These are phyloP conservation scores for Aurelia sp. DNA, from an alignment of 30 jellyfish, hydroid and myxozoan genomes.

Conservation along the genomic window DNA sequence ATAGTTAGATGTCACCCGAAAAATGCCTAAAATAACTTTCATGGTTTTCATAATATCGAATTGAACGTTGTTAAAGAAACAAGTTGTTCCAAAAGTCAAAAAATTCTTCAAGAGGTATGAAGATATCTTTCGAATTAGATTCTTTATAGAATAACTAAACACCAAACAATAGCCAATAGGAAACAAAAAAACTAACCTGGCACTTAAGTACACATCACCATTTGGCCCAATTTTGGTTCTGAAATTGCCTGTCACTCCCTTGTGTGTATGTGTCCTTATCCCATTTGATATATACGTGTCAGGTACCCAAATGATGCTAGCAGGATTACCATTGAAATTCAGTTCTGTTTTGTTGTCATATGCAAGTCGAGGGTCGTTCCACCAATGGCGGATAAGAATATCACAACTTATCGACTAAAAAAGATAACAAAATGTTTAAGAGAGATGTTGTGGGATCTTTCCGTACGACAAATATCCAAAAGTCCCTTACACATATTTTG, in stretches of 20 bases:
- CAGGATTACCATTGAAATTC: conserved; percentile 55
- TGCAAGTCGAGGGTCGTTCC: conserved; percentile 59
- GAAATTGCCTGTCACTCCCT: background rate
- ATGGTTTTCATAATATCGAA: too few relatives aligned
- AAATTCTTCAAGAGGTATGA: too few relatives aligned
- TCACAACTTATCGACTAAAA: conserved; percentile 37
- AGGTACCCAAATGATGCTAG: conserved; percentile 53
- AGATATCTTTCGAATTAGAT: too few relatives aligned
- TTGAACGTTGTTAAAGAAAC: too few relatives aligned
- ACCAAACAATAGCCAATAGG: too few relatives aligned
- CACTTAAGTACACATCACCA: conserved; percentile 50
- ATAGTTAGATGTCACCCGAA: too few relatives aligned
- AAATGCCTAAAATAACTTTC: too few relatives aligned
- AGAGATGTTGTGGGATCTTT: background rate
- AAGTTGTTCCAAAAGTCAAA: too few relatives aligned
- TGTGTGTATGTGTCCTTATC: background rate
- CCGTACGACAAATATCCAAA: background rate
- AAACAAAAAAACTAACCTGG: conserved; percentile 13
- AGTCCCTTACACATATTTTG: too few relatives aligned
- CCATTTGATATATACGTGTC: conserved; percentile 45
- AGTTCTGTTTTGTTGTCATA: conserved; percentile 11
- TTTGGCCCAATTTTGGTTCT: conserved; percentile 38
- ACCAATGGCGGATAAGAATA: conserved; percentile 47
- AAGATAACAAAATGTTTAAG: background rate
- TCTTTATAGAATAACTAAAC: too few relatives aligned